Conservation (phyloP, 1,140 invertebrate species). For the Bombyx mori region ASM3026992v2 NC_085124.1:9343501-9344000, state of each 20-base stretch:
- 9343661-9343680: slow-evolving; percentile 5
- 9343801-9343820: slow-evolving; percentile 28
- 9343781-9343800: slow-evolving; percentile 8
- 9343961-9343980: slow-evolving; percentile 8
- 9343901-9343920: slow-evolving; percentile 30
- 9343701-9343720: slow-evolving; percentile 7
- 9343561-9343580: slow-evolving; percentile 21
- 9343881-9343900: slow-evolving; percentile 29
- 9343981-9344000: slow-evolving; percentile 6
- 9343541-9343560: slow-evolving; percentile 45
- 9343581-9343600: background rate
- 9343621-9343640: background rate
- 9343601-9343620: background rate
- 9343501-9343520: slow-evolving; percentile 3
- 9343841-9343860: slow-evolving; percentile 45
- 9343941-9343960: slow-evolving; percentile 27
- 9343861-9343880: slow-evolving; percentile 44
- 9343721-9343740: background rate
- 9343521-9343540: slow-evolving; percentile 17
- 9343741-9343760: background rate
- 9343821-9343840: slow-evolving; percentile 29
- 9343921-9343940: slow-evolving; percentile 40
- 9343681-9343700: slow-evolving; percentile 1
- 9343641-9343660: background rate
- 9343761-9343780: slow-evolving; percentile 5